These are phyloP conservation scores for Centruroides sculpturatus DNA, from an alignment of 1,140 invertebrate genomes.

Conservation along the genomic window DNA sequence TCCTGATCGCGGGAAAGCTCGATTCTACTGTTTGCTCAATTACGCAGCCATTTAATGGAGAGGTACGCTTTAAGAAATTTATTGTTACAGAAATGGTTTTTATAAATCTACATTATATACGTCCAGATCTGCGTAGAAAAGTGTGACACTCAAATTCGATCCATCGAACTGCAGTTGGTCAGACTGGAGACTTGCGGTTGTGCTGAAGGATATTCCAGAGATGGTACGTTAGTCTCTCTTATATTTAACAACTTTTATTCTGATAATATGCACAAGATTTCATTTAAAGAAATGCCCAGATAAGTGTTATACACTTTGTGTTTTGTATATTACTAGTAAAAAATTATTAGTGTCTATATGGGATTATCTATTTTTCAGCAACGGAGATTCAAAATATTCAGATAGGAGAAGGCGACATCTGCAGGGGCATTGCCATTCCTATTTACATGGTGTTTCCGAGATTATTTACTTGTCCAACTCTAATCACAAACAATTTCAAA, in stretches of 20 bases:
- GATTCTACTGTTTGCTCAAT: slow-evolving; percentile 68
- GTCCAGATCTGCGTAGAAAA: slow-evolving; percentile 50
- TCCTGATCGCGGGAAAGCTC: slow-evolving; percentile 64
- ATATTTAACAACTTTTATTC: background rate
- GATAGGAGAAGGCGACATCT: slow-evolving; percentile 83
- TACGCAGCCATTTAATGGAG: slow-evolving; percentile 70
- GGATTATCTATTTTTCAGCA: slow-evolving; percentile 36
- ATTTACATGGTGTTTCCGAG: slow-evolving; percentile 92
- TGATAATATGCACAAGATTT: no score
- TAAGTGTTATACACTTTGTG: background rate
- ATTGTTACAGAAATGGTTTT: no score
- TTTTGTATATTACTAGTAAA: background rate
- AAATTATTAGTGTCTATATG: background rate
- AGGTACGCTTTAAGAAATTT: no score
- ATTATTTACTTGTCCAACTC: slow-evolving; percentile 86
- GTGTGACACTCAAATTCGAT: slow-evolving; percentile 68
- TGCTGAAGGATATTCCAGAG: slow-evolving; percentile 82
- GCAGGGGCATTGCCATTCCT: slow-evolving; percentile 62
- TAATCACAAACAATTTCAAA: slow-evolving; percentile 85
- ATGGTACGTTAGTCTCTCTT: slow-evolving; percentile 45
- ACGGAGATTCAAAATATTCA: slow-evolving; percentile 98
- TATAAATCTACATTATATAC: background rate
- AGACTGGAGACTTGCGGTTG: slow-evolving; percentile 91
- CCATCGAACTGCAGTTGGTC: slow-evolving; percentile 86
- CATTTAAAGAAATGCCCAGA: background rate